phyloP scores from a whole-genome alignment of 64 coral and sea anemone species.

The Montipora capricornis region DNA sequence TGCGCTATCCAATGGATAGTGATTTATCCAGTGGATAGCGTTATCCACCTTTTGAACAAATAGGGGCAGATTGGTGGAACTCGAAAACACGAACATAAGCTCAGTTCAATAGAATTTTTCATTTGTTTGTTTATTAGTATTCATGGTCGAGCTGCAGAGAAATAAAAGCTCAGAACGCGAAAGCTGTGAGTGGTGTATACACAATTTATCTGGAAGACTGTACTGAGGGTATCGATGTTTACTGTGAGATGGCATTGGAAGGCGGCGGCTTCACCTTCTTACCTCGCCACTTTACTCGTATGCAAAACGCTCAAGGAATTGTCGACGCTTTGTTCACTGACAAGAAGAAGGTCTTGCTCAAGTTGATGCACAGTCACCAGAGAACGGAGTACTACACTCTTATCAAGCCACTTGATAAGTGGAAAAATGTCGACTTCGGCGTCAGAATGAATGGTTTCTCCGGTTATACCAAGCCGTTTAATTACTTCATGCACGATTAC shows the following conservation, averaged over 20 bases:
- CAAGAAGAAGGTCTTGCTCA: conserved; percentile 61
- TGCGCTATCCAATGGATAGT: too few relatives aligned
- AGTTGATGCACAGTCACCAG: conserved; percentile 26
- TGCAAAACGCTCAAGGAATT: not conserved
- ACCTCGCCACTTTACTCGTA: conserved; percentile 14
- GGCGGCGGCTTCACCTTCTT: conserved; percentile 68
- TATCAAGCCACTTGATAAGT: not conserved
- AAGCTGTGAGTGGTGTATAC: too few relatives aligned
- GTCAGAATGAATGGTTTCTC: conserved; percentile 31
- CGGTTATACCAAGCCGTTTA: conserved; percentile 42
- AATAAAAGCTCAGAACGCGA: too few relatives aligned
- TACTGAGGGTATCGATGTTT: conserved; percentile 26
- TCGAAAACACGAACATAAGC: too few relatives aligned
- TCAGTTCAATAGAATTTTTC: too few relatives aligned
- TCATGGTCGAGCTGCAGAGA: too few relatives aligned
- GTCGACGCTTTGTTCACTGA: conserved; percentile 45
- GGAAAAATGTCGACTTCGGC: not conserved
- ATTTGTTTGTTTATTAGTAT: too few relatives aligned
- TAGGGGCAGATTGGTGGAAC: too few relatives aligned
- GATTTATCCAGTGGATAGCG: too few relatives aligned
- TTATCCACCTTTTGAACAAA: too few relatives aligned
- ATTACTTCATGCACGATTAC: conserved; percentile 38
- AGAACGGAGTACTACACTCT: conserved; percentile 55
- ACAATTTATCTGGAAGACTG: too few relatives aligned
- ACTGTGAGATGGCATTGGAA: conserved; percentile 73